Evolutionary conservation across 2,797 vertebrate species (phyloP).

Genomic region (Pantherophis alleghaniensis): DNA sequence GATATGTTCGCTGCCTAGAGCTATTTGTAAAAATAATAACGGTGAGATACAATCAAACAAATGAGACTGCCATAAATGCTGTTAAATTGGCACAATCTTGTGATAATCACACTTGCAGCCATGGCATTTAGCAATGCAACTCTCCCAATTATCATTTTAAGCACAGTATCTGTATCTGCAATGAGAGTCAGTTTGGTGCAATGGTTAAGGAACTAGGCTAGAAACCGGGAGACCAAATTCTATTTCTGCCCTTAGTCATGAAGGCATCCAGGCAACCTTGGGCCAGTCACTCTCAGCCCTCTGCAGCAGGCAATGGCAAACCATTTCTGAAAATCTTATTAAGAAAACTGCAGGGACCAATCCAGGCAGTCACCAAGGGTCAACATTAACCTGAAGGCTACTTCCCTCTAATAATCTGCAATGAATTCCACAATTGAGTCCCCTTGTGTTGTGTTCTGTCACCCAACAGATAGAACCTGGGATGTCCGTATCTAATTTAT

Average conservation of each 20-base stretch:
- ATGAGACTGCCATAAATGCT: not conserved
- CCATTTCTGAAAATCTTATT: not conserved
- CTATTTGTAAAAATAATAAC: not conserved
- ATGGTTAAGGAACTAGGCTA: not conserved
- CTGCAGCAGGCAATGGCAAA: not conserved
- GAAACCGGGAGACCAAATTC: not conserved
- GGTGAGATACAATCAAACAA: not conserved
- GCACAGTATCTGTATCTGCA: not conserved
- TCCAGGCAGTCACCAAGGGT: not conserved
- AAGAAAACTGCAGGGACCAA: not conserved
- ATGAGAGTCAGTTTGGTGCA: not conserved
- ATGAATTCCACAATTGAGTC: not conserved
- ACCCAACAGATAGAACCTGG: too few relatives aligned
- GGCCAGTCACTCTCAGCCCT: not conserved
- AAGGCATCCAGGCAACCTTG: not conserved
- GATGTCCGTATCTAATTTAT: too few relatives aligned
- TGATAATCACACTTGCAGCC: not conserved
- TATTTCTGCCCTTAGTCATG: not conserved
- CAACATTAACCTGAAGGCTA: not conserved
- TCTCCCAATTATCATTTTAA: not conserved
- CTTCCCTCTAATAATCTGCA: not conserved
- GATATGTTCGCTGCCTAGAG: not conserved
- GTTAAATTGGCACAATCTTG: not conserved
- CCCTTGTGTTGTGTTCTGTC: too few relatives aligned
- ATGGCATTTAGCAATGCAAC: not conserved